Evolutionary conservation across 2,113 vertebrate genomes (phyloP), one percentile per base, ranked within the genome.

Genomic region (Hippoglossus stenolepis): DNA sequence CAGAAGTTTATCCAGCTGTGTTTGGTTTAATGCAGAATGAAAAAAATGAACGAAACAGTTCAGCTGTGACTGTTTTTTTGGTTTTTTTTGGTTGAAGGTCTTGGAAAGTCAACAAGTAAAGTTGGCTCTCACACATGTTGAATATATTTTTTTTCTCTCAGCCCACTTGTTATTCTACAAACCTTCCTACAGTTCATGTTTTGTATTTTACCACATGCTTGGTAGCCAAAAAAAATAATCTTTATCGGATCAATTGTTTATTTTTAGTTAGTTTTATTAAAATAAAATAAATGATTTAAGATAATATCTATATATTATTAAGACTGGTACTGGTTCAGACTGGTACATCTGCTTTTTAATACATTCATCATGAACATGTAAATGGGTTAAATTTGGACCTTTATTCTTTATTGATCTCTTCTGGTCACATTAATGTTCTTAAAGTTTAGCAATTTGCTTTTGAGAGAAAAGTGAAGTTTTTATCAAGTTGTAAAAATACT

Each of bases 341-440:
- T 31, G 35, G 35, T 35, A 31, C 5, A 31, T 7, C 31, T 31
- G 6, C 31, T 38, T 47, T 47, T 65, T 35, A 24, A 71, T 77
- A 23, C 10, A 66, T 47, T 47, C 45, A 47, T 51, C 47, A 78
- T 83, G 72, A 67, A 73, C 66, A 80, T 64, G 35, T 54, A 40
- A 80, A 45, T 5, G 8, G 38, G 47, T 69, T 70, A 31, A 31
- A 63, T 65, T 70, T 5, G 67, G 12, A 1, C 53, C 43, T 70
- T 64, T 61, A 28, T 67, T 68, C 28, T 57, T 60, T 66, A 59
- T 66, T 64, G 17, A 80, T 59, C 35, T 83, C 43, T 21, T 57
- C 65, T 54, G 20, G 58, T 68, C 60, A 59, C 23, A 69, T 26
- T 31, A 38, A 35, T 35, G 6, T 51, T 38, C 11, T 64, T 35